Conservation (phyloP, 1,140 invertebrate genomes). For the Drosophila nebulosa region DNA sequence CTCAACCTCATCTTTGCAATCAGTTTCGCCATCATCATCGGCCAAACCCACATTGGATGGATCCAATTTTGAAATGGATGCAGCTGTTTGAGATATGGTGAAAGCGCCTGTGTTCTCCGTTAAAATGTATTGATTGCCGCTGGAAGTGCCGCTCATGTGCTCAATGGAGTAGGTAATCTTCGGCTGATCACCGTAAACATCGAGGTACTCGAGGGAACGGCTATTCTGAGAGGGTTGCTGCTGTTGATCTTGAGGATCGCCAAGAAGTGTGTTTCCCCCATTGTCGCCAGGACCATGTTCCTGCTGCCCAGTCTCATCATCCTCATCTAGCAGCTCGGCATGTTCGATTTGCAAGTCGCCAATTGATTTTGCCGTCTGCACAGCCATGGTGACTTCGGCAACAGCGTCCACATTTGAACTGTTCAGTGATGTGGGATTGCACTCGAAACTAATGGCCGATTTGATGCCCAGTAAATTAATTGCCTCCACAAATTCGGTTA, state of each 20-base stretch:
- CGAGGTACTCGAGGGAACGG: constrained; percentile 65
- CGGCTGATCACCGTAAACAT: constrained; percentile 65
- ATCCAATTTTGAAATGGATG: constrained; percentile 39
- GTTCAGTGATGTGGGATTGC: constrained; percentile 47
- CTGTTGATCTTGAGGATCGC: constrained; percentile 20
- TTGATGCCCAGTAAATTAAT: constrained; percentile 76
- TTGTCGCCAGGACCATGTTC: constrained; percentile 2
- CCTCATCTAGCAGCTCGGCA: constrained; percentile 59
- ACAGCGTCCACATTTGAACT: constrained; percentile 10
- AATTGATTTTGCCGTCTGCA: constrained; percentile 57
- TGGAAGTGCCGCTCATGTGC: constrained; percentile 60
- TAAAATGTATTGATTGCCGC: constrained; percentile 67
- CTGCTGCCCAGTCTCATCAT: constrained; percentile 34
- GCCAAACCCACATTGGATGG: constrained; percentile 22
- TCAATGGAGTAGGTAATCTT: constrained; percentile 78
- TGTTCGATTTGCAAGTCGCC: constrained; percentile 59
- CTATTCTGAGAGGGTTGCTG: constrained; percentile 24
- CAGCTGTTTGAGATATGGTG: constrained; percentile 59
- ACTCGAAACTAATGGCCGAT: constrained; percentile 76
- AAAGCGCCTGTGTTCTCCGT: constrained; percentile 72
- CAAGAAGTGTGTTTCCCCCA: constrained; percentile 23
- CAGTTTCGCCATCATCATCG: constrained; percentile 48
- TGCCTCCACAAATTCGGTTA: constrained; percentile 72
- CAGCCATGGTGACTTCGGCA: constrained; percentile 23
- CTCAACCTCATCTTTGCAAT: constrained; percentile 43